Conservation (phyloP, 2,113 vertebrate species). For the Amia ocellicauda region DNA sequence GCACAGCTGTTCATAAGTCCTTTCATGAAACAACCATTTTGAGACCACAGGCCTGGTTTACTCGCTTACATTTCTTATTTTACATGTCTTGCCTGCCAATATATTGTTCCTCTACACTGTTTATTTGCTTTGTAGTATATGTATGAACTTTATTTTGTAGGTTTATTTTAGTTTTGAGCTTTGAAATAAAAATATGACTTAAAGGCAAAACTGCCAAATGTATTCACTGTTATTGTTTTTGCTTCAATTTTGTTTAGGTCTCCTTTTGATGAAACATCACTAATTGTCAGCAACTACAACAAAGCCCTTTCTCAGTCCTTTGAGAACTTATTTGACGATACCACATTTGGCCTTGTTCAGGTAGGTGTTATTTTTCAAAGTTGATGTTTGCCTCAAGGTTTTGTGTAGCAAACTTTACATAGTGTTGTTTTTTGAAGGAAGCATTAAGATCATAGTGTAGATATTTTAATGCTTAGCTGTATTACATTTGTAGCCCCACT, state of each 20-base stretch:
- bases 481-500: no score
- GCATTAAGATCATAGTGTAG: background rate
- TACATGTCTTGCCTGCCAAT: no score
- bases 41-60: no score
- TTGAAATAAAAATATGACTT: background rate
- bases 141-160: no score
- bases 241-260: slow-evolving; percentile 60
- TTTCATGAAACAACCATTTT: no score
- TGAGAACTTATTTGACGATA: slow-evolving; percentile 93
- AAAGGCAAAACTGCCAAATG: background rate
- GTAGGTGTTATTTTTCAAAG: slow-evolving; percentile 59
- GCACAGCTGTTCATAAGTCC: no score
- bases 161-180: no score
- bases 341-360: slow-evolving; percentile 80
- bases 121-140: background rate
- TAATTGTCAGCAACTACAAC: slow-evolving; percentile 80
- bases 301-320: slow-evolving; percentile 92
- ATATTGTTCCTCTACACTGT: background rate
- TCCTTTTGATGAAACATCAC: slow-evolving; percentile 69
- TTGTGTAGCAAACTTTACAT: background rate
- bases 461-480: no score
- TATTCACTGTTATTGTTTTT: background rate
- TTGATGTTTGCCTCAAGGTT: background rate
- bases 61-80: no score
- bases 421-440: background rate